Percentiles rank a stretch among this genome's conserved stretches.
These are phyloP conservation scores for Trematomus bernacchii DNA, from an alignment of 2,797 vertebrate species.

Conservation along the genomic window DNA sequence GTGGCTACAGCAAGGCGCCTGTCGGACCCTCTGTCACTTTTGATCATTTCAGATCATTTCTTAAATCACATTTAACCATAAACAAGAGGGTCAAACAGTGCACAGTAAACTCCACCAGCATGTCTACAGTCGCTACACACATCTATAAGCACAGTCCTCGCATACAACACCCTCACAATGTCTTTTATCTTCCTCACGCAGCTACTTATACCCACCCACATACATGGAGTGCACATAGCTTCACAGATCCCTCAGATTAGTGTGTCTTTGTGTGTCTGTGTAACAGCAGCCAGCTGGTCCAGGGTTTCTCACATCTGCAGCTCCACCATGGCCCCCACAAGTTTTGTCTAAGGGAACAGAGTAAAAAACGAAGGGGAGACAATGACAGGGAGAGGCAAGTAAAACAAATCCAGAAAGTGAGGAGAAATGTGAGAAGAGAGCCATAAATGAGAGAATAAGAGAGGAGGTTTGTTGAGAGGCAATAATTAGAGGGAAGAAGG, in stretches of 20 bases:
- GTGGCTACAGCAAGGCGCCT: slow-evolving; percentile 23
- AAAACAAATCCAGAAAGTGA: slow-evolving; percentile 34
- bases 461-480: slow-evolving; percentile 52
- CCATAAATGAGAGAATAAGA: slow-evolving; percentile 35
- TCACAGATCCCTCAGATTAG: slow-evolving; percentile 52
- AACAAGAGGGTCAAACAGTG: slow-evolving; percentile 18
- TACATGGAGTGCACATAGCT: slow-evolving; percentile 29
- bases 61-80: slow-evolving; percentile 31
- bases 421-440: slow-evolving; percentile 58
- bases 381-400: slow-evolving; percentile 30
- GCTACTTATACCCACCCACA: slow-evolving; percentile 22
- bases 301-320: slow-evolving; percentile 43
- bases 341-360: slow-evolving; percentile 12
- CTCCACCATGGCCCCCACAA: background rate
- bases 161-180: slow-evolving; percentile 4
- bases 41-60: slow-evolving; percentile 32
- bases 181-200: slow-evolving; percentile 40
- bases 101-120: slow-evolving; percentile 12
- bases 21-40: slow-evolving; percentile 18
- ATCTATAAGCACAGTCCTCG: background rate
- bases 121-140: slow-evolving; percentile 13
- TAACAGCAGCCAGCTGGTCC: slow-evolving; percentile 33
- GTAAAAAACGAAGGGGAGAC: slow-evolving; percentile 15
- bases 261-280: slow-evolving; percentile 19
- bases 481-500: slow-evolving; percentile 67